A percentile compares a stretch with the other conserved stretches of the same genome.
These are phyloP conservation scores for Gallinago solitaria DNA, from an alignment of 2,797 vertebrate genomes.

Conservation along the genomic window DNA sequence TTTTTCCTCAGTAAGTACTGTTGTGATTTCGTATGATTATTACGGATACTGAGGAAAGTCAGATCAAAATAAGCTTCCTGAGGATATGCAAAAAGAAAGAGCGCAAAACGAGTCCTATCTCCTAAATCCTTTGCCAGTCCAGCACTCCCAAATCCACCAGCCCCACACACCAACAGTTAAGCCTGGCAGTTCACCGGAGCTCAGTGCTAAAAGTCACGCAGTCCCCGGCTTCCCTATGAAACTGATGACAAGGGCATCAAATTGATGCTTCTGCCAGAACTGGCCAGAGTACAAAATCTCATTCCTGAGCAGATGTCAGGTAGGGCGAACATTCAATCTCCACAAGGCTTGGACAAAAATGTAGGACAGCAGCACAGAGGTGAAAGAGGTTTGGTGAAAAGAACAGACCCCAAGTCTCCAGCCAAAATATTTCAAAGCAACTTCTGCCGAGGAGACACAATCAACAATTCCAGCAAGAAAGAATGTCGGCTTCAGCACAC, in stretches of 20 bases:
- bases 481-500: not conserved
- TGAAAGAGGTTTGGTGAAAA: conserved; percentile 60
- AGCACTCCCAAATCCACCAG: not conserved
- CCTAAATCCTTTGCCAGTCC: not conserved
- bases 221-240: not conserved
- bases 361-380: conserved; percentile 59
- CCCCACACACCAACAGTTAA: not conserved
- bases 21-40: not conserved
- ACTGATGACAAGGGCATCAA: conserved; percentile 44
- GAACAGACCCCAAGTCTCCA: conserved; percentile 23
- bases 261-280: conserved; percentile 51
- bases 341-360: conserved; percentile 59
- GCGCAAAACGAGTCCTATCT: not conserved
- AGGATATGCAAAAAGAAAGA: not conserved
- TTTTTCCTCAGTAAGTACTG: not conserved
- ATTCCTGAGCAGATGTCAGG: conserved; percentile 66
- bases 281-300: conserved; percentile 61
- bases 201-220: not conserved
- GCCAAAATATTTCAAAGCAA: conserved; percentile 61
- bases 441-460: not conserved
- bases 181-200: not conserved
- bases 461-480: conserved; percentile 37
- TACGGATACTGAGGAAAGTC: not conserved
- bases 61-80: not conserved
- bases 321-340: conserved; percentile 48